Conservation (phyloP, 1,140 invertebrate species). For the Battus philenor region DNA sequence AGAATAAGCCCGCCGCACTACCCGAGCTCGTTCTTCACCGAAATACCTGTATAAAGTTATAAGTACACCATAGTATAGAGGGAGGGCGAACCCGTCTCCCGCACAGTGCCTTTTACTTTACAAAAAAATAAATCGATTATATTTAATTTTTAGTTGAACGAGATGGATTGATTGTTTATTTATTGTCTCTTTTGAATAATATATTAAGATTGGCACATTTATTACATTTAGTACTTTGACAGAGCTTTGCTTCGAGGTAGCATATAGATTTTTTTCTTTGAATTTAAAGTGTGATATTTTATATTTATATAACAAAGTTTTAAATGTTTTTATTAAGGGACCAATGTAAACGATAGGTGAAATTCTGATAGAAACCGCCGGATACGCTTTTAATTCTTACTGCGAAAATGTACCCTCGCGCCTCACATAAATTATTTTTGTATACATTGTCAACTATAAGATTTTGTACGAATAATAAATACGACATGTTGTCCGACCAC, state of each 20-base stretch:
- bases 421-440: constrained; percentile 54
- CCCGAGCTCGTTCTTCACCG: constrained; percentile 37
- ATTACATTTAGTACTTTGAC: constrained; percentile 71
- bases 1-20: constrained; percentile 47
- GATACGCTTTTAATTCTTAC: constrained; percentile 49
- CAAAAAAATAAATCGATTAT: constrained; percentile 66
- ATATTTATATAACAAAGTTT: constrained; percentile 75
- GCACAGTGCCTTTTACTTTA: constrained; percentile 71
- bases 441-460: constrained; percentile 33
- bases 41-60: constrained; percentile 50
- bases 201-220: constrained; percentile 72
- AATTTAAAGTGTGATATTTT: constrained; percentile 76
- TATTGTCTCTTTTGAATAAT: constrained; percentile 70
- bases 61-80: constrained; percentile 39
- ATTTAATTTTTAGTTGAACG: constrained; percentile 73
- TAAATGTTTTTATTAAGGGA: constrained; percentile 73
- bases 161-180: constrained; percentile 72
- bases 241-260: constrained; percentile 66
- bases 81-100: constrained; percentile 33
- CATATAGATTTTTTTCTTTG: constrained; percentile 64
- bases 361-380: constrained; percentile 59
- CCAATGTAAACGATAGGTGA: constrained; percentile 72
- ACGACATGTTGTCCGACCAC: constrained; percentile 34
- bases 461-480: constrained; percentile 40
- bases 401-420: constrained; percentile 48